Evolutionary conservation across 2,888 invertebrate species (phyloP), one percentile per base, ranked within the genome.

Genomic region (Nomada fabriciana): DNA sequence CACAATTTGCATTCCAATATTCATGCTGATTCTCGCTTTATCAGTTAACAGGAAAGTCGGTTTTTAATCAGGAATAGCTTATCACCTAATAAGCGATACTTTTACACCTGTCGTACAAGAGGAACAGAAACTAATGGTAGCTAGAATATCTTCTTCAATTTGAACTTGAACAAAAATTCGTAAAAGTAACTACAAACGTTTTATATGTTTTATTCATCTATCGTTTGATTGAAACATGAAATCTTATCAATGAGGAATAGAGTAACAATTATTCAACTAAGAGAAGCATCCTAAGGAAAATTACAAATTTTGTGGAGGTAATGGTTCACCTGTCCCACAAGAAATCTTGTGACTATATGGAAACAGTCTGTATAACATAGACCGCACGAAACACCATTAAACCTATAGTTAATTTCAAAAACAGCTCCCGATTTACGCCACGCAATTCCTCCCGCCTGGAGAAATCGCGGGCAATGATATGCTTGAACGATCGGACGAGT

Each of bases 401-500:
- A 20, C 10, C 53, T 20, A 53, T 18, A 52, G 53, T 25, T 23
- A 65, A 74, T 60, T 78, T 55, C 50, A 53, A 36, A 61, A 68
- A 25, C 36, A 61, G 42, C 61, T 53, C 20, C 64, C n/a, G 59
- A 20, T 47, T 55, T 42, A 43, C 52, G 77, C 80, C 52, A 80
- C 72, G 81, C 81, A 79, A 81, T 81, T 81, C 73, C 79, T 79
- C 68, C 64, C 59, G 81, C 73, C 69, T 65, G 73, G 79, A 79
- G 81, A 81, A 79, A 81, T 81, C 81, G 73, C 50, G 60, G 59
- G 60, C 74, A 81, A 81, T 79, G 81, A 81, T 42, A 81, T 73
- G 81, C 79, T 79, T 79, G 53, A 74, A 81, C 69, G 81, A 73
- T 79, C 67, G 65, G 65, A 42, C 61, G 81, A 70, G 74, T 63